Base-by-base conservation (phyloP, 2,797 vertebrate genomes). In the Cyprinodon diabolis region DNA sequence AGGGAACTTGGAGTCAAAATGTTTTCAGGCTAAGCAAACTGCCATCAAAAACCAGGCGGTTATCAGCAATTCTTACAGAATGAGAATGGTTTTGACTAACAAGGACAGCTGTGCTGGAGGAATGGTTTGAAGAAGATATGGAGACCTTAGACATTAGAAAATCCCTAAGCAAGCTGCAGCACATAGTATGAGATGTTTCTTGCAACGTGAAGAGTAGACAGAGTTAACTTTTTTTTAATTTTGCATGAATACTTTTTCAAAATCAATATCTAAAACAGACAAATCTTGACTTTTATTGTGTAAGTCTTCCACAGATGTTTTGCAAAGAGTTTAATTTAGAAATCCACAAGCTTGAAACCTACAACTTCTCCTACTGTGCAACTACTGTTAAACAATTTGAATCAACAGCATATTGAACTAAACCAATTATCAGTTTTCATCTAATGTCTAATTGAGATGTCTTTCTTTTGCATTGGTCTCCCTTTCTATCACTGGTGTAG, bases 1-100 rank as follows among this genome's bases (percentile, higher is more conserved):
- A 19, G 78, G 81, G 79, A 78, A 52, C 71, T 51, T 62, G 71
- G 78, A 81, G 80, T 74, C 21, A 58, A 74, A 79, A 77, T 10
- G 69, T 67, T 48, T 48, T 60, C 72, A 73, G 0, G 6, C 14
- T 35, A 68, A 79, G 78, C 73, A 79, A 85, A 84, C 72, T 54
- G 60, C 74, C 25, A 37, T 82, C 56, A 76, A 84, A 85, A 89
- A 79, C 89, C 91, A 90, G 90, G 86, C 91, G 91, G 87, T 80
- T 87, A 87, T 71, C 85, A 87, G 88, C 75, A 78, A 73, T 69
- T 69, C 0, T 14, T 63, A 68, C 30, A 66, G 54, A 25, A 81
- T 80, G 81, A 83, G 69, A 78, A 71, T 71, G 66, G 76, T 52
- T 72, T 77, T 78, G 60, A 87, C 85, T 77, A 58, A 65, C 71